Percentiles rank a stretch among this genome's conserved stretches.
phyloP scores from a whole-genome alignment of 2,113 vertebrate genomes.

The Camelus dromedarius region DNA sequence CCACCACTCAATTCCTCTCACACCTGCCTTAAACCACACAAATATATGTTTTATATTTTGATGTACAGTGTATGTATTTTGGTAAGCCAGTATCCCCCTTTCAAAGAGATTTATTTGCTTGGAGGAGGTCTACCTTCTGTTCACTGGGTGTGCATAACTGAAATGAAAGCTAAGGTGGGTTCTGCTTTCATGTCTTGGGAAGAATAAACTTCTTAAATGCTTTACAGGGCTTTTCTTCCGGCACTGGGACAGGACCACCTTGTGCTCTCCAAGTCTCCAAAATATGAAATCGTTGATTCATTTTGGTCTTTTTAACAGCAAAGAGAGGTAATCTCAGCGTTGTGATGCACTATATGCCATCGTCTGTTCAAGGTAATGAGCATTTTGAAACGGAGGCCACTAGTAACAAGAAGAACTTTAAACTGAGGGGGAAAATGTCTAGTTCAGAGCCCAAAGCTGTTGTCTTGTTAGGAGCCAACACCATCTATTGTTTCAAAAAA shows the following conservation, averaged over 20 bases:
- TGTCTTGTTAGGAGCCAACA: conserved; percentile 61
- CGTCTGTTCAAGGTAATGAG: conserved; percentile 56
- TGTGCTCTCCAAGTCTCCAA: conserved; percentile 46
- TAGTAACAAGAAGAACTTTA: conserved; percentile 54
- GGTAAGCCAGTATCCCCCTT: neutral
- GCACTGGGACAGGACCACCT: conserved; percentile 72
- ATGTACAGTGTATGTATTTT: conserved; percentile 65
- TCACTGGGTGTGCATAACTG: conserved; percentile 46
- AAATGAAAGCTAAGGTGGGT: conserved; percentile 66
- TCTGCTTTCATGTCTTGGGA: conserved; percentile 66
- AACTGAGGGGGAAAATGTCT: conserved; percentile 33
- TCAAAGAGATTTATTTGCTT: conserved; percentile 63
- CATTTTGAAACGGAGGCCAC: conserved; percentile 52
- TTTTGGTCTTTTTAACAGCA: conserved; percentile 61
- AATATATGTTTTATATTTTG: conserved; percentile 56
- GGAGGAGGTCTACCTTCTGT: conserved; percentile 3
- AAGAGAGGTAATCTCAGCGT: conserved; percentile 42
- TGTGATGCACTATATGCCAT: neutral
- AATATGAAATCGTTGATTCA: conserved; percentile 61
- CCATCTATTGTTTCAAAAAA: conserved; percentile 57
- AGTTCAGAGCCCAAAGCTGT: conserved; percentile 56
- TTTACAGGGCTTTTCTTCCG: conserved; percentile 77
- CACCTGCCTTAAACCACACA: conserved; percentile 77
- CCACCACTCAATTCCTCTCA: conserved; percentile 78
- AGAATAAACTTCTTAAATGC: conserved; percentile 77